Evolutionary conservation across 2,113 vertebrate species (phyloP).

Genomic region (Martes martes): DNA sequence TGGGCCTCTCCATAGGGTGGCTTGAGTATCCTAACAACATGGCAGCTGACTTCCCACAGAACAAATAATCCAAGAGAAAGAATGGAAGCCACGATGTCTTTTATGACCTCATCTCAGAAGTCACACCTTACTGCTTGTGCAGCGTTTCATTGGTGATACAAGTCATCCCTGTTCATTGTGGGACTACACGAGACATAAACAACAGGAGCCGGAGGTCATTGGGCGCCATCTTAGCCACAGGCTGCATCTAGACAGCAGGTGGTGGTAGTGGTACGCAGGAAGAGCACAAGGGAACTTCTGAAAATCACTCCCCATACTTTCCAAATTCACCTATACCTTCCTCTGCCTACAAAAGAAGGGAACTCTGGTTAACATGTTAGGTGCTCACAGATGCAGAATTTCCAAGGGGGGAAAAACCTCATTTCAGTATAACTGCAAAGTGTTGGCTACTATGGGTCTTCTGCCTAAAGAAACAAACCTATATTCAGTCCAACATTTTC

Average conservation of each 20-base stretch:
- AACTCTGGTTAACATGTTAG: background rate
- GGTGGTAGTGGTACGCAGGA: background rate
- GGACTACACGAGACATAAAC: background rate
- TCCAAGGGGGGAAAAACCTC: background rate
- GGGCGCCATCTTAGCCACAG: background rate
- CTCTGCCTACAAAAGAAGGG: background rate
- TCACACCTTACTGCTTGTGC: background rate
- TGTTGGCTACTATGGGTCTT: background rate
- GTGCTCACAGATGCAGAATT: background rate
- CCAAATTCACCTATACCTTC: rapidly evolving
- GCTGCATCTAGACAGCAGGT: background rate
- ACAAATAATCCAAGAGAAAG: background rate
- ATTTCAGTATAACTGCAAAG: background rate
- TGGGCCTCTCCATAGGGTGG: background rate
- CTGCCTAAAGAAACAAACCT: background rate
- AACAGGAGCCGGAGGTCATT: too few relatives aligned
- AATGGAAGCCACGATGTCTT: background rate
- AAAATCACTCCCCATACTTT: background rate
- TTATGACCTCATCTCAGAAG: background rate
- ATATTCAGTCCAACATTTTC: background rate
- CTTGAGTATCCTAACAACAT: background rate
- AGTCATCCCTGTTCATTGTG: background rate
- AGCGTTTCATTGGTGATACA: background rate
- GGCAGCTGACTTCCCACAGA: background rate
- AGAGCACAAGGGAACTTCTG: background rate